Evolutionary conservation across 2,888 invertebrate genomes (phyloP).

Genomic region (Dinocampus coccinellae): DNA sequence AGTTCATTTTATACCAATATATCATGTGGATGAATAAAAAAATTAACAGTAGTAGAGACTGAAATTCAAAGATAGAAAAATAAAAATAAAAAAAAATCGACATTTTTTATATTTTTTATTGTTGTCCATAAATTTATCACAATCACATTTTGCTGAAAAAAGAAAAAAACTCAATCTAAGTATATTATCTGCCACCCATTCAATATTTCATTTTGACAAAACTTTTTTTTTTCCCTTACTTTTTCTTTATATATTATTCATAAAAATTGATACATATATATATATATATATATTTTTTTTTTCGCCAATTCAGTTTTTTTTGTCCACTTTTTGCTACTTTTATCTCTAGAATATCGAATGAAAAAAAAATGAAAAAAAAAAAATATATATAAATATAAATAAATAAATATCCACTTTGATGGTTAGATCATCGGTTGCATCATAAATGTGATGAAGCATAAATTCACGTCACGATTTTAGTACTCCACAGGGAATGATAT

Average conservation of each 20-base stretch:
- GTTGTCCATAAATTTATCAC: not conserved
- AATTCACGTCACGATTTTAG: slow-evolving; percentile 34
- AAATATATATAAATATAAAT: not conserved
- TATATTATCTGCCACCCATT: not conserved
- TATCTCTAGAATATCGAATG: too few relatives aligned
- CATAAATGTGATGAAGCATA: slow-evolving; percentile 27
- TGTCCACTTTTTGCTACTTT: too few relatives aligned
- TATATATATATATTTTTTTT: too few relatives aligned
- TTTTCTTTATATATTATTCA: too few relatives aligned
- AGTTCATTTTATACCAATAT: not conserved
- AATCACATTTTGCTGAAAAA: not conserved
- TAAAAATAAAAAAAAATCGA: not conserved
- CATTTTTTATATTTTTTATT: not conserved
- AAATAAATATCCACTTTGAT: not conserved
- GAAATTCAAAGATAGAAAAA: too few relatives aligned
- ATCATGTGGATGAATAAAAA: not conserved
- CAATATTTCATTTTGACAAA: not conserved
- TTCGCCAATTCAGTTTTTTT: too few relatives aligned
- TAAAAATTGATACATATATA: too few relatives aligned
- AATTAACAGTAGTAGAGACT: too few relatives aligned
- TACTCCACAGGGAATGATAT: not conserved
- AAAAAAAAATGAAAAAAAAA: not conserved
- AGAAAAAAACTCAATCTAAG: not conserved
- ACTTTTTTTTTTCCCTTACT: too few relatives aligned
- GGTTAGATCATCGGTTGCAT: slow-evolving; percentile 3